Evolutionary conservation across 2,888 invertebrate genomes (phyloP).

Genomic region (Yponomeuta sedellus): DNA sequence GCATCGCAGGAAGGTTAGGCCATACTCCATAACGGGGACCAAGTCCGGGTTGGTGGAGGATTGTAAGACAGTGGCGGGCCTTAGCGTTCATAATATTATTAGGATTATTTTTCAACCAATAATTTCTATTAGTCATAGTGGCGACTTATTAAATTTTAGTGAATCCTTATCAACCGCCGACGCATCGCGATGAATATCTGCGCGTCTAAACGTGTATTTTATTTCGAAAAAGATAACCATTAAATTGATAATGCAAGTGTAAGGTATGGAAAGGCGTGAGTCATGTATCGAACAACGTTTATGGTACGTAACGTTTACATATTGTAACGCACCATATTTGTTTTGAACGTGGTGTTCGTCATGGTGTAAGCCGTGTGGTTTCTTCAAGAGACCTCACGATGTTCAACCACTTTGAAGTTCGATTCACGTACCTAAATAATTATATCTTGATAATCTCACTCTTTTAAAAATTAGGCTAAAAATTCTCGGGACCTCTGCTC

Average conservation of each 20-base stretch:
- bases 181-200: not conserved
- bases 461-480: too few relatives aligned
- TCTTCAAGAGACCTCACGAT: not conserved
- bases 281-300: not conserved
- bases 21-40: too few relatives aligned
- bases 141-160: not conserved
- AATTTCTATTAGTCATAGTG: not conserved
- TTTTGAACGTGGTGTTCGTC: not conserved
- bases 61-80: too few relatives aligned
- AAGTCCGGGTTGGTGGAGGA: too few relatives aligned
- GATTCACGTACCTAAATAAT: too few relatives aligned
- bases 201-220: not conserved
- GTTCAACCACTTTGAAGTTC: not conserved
- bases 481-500: too few relatives aligned
- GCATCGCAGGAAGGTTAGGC: too few relatives aligned
- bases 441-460: too few relatives aligned
- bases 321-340: slow-evolving; percentile 1
- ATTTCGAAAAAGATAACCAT: not conserved
- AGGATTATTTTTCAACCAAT: not conserved
- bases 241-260: not conserved
- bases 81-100: too few relatives aligned
- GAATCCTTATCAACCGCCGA: not conserved
- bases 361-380: not conserved
- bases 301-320: slow-evolving; percentile 3
- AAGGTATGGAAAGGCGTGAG: not conserved